Percentiles rank a stretch among this genome's conserved stretches.
Conservation (phyloP, 1,140 invertebrate genomes). For the Zaprionus gabonicus region DNA sequence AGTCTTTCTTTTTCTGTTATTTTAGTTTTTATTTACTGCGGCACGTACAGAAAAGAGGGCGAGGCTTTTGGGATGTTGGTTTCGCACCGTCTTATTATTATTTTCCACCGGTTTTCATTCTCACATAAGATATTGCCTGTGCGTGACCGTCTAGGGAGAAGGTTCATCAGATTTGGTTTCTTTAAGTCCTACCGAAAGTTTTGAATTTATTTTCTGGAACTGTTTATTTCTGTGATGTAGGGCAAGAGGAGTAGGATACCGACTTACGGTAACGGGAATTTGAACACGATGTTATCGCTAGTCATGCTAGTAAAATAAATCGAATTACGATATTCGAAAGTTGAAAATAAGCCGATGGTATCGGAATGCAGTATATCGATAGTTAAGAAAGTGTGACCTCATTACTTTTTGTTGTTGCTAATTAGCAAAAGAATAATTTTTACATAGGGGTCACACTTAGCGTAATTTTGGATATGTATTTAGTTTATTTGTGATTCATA, state of each 20-base stretch:
- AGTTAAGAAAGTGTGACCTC: conserved; percentile 18
- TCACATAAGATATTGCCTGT: conserved; percentile 16
- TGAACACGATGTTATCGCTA: conserved; percentile 16
- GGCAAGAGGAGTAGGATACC: conserved; percentile 18
- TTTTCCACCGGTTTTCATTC: conserved; percentile 9
- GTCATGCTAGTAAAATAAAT: conserved; percentile 1
- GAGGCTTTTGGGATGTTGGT: conserved; percentile 5
- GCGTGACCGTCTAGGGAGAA: not conserved
- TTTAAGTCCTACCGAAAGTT: not conserved
- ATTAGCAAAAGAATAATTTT: not conserved
- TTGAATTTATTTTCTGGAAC: conserved; percentile 18
- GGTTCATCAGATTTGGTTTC: not conserved
- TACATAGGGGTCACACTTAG: conserved; percentile 28
- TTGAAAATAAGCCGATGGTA: not conserved
- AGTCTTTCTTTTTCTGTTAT: conserved; percentile 23
- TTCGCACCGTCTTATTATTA: conserved; percentile 7
- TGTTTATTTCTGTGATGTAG: conserved; percentile 10
- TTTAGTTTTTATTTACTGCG: conserved; percentile 4
- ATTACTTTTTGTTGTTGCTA: conserved; percentile 5
- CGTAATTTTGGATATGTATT: conserved; percentile 40
- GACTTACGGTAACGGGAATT: conserved; percentile 32
- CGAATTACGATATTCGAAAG: not conserved
- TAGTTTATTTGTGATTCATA: conserved; percentile 53
- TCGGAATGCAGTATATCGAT: conserved; percentile 5
- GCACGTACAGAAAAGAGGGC: conserved; percentile 5